These are phyloP conservation scores for Antennarius maculatus DNA, from an alignment of 2,797 vertebrate genomes.

Conservation along the genomic window DNA sequence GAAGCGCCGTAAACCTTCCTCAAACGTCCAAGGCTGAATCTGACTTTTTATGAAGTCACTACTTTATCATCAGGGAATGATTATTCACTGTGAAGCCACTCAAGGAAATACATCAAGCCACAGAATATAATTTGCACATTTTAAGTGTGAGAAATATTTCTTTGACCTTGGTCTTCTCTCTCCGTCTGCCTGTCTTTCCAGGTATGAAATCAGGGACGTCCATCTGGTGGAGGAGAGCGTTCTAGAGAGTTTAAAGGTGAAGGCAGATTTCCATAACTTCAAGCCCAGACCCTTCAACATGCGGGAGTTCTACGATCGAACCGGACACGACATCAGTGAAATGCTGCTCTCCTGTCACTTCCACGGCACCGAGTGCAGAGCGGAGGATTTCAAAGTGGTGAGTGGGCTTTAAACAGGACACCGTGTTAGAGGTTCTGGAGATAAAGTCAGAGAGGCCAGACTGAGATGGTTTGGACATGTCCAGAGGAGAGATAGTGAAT, in stretches of 20 bases:
- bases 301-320: constrained; percentile 95
- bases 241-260: constrained; percentile 93
- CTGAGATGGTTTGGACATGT: no score
- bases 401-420: constrained; percentile 63
- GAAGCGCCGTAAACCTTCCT: constrained; percentile 26
- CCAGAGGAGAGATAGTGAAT: no score
- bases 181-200: constrained; percentile 51
- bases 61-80: constrained; percentile 12
- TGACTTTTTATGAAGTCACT: constrained; percentile 18
- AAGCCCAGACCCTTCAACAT: constrained; percentile 98
- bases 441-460: no score
- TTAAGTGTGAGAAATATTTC: constrained; percentile 14
- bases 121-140: constrained; percentile 9
- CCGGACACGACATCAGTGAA: constrained; percentile 93
- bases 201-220: constrained; percentile 94
- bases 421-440: neutral
- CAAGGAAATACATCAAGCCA: constrained; percentile 20
- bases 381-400: constrained; percentile 97
- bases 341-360: constrained; percentile 97
- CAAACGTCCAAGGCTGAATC: constrained; percentile 23
- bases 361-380: constrained; percentile 88
- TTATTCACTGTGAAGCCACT: constrained; percentile 25
- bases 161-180: neutral
- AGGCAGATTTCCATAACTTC: constrained; percentile 96
- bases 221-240: constrained; percentile 95